These are phyloP conservation scores for Lagorchestes hirsutus DNA, from an alignment of 2,797 vertebrate species.

Conservation along the genomic window DNA sequence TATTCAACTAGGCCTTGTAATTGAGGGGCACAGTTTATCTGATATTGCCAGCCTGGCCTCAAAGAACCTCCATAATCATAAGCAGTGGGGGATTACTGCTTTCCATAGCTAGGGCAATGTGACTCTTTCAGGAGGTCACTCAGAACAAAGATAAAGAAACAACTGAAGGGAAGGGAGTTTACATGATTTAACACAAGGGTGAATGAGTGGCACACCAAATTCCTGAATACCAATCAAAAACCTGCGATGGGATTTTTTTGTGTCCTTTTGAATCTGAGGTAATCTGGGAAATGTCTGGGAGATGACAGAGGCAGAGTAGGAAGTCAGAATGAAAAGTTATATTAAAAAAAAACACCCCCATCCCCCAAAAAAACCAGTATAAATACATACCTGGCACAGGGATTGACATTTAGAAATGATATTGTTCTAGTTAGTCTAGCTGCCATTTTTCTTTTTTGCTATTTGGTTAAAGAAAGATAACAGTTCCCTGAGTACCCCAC, in stretches of 20 bases:
- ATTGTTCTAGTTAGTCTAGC: fast-evolving
- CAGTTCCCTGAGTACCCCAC: conserved; percentile 27
- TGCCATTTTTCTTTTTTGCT: not conserved
- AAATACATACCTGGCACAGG: not conserved
- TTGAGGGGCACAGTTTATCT: conserved; percentile 66
- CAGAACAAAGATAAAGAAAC: conserved; percentile 61
- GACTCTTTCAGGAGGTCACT: conserved; percentile 46
- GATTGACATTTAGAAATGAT: fast-evolving
- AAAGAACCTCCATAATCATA: conserved; percentile 68
- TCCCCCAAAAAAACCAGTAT: not conserved
- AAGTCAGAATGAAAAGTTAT: conserved; percentile 24
- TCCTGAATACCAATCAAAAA: not conserved
- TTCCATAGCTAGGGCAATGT: conserved; percentile 12
- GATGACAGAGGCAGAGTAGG: conserved; percentile 7
- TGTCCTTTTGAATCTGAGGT: conserved; percentile 60
- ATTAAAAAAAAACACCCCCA: conserved; percentile 30
- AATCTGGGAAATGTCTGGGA: conserved; percentile 50
- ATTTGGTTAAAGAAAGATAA: not conserved
- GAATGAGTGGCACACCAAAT: not conserved
- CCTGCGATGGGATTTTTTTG: not conserved
- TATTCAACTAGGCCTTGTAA: conserved; percentile 67
- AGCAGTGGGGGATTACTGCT: conserved; percentile 58
- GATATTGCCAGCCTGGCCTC: conserved; percentile 42
- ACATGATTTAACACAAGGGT: not conserved
- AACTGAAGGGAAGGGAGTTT: not conserved